These are phyloP conservation scores for Neuroterus valhalla DNA, from an alignment of 1,140 invertebrate genomes.

Conservation along the genomic window DNA sequence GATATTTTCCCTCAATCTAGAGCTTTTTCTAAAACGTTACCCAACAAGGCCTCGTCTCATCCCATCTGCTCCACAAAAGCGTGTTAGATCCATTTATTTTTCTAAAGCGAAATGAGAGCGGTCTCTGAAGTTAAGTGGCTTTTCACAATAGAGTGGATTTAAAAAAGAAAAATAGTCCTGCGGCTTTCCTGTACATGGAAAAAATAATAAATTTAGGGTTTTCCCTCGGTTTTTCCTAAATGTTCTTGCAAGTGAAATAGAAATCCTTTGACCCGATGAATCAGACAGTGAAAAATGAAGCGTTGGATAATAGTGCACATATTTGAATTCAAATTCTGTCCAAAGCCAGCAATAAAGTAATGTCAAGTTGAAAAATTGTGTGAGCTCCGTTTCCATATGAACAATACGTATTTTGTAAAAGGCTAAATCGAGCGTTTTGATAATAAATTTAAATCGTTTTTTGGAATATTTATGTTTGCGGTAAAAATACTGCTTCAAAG, in stretches of 20 bases:
- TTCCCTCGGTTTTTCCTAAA: neutral
- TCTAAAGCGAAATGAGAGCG: constrained; percentile 2
- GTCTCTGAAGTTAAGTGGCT: constrained; percentile 8
- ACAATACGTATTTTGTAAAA: too few relatives aligned
- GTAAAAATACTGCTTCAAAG: neutral
- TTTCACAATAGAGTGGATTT: constrained; percentile 15
- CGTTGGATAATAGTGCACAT: too few relatives aligned
- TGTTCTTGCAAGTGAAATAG: too few relatives aligned
- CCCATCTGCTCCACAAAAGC: neutral
- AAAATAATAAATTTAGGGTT: neutral
- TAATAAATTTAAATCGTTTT: too few relatives aligned
- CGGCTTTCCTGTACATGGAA: neutral
- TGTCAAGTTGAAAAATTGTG: too few relatives aligned
- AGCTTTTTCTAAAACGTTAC: neutral
- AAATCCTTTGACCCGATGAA: too few relatives aligned
- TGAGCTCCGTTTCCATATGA: too few relatives aligned
- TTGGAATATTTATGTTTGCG: too few relatives aligned
- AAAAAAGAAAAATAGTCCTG: constrained; percentile 9
- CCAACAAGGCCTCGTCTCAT: neutral
- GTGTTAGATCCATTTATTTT: constrained; percentile 6
- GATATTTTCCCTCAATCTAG: neutral
- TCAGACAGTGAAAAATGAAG: too few relatives aligned
- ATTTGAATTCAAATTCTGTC: too few relatives aligned
- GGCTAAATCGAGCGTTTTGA: too few relatives aligned
- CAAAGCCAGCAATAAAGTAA: too few relatives aligned